Conservation (phyloP, 2,888 invertebrate genomes). For the Ceramica pisi region DNA sequence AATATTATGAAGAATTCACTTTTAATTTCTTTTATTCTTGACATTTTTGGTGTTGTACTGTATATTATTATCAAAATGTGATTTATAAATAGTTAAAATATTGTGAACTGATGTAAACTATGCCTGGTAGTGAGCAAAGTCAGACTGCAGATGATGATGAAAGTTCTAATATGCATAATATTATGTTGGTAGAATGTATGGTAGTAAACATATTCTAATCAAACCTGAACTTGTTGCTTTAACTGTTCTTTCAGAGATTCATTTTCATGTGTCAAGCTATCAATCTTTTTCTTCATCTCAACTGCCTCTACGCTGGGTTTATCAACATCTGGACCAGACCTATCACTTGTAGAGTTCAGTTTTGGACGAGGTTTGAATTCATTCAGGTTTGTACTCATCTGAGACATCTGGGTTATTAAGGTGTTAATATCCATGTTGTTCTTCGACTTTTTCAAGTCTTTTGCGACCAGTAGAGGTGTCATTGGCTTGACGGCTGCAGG, state of each 20-base stretch:
- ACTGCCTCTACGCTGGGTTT: constrained; percentile 83
- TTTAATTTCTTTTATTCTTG: neutral
- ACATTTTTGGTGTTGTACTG: neutral
- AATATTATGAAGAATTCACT: neutral
- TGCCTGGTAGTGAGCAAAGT: neutral
- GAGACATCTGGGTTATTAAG: constrained; percentile 93
- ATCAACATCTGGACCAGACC: constrained; percentile 71
- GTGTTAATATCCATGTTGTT: constrained; percentile 93
- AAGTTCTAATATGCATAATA: neutral
- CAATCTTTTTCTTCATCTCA: constrained; percentile 91
- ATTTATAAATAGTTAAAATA: neutral
- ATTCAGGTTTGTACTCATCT: constrained; percentile 92
- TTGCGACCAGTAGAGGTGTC: constrained; percentile 87
- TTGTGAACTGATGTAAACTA: neutral
- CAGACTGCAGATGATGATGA: neutral
- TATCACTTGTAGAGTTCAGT: constrained; percentile 80
- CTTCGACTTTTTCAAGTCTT: constrained; percentile 83
- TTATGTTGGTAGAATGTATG: no score
- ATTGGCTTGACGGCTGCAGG: constrained; percentile 96
- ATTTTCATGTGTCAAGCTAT: constrained; percentile 92
- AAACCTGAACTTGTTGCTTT: constrained; percentile 96
- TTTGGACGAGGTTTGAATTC: constrained; percentile 90
- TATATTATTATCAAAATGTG: neutral
- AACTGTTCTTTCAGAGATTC: constrained; percentile 94
- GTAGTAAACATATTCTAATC: constrained; percentile 16